phyloP scores from a whole-genome alignment of 1,140 invertebrate genomes.

The Trachelipus rathkii region DNA sequence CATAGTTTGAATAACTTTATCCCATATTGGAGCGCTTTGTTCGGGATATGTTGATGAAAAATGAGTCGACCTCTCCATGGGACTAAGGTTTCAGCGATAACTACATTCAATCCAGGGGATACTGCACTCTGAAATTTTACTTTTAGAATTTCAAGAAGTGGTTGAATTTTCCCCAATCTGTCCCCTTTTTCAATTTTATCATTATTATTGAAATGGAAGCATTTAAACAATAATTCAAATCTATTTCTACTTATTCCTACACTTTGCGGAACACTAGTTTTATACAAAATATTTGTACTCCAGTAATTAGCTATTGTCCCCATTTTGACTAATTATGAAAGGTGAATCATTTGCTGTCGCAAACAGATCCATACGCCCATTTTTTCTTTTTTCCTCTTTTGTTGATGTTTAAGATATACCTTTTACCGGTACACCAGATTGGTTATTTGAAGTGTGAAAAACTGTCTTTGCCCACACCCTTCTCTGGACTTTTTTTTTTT shows the following conservation, averaged over 20 bases:
- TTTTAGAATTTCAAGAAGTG: slow-evolving; percentile 46
- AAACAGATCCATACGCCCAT: too few species aligned
- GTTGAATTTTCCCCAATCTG: slow-evolving; percentile 48
- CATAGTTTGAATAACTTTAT: slow-evolving; percentile 30
- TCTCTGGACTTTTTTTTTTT: too few species aligned
- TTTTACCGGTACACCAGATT: too few species aligned
- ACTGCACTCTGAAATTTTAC: slow-evolving; percentile 48
- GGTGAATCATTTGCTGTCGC: too few species aligned
- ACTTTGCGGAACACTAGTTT: too few species aligned
- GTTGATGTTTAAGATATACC: too few species aligned
- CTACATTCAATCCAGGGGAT: slow-evolving; percentile 48
- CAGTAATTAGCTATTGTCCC: too few species aligned
- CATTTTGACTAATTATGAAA: too few species aligned
- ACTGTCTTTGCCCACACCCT: too few species aligned
- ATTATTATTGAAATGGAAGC: slow-evolving; percentile 50
- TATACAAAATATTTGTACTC: too few species aligned
- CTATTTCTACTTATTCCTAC: slow-evolving; percentile 44
- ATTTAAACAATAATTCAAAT: slow-evolving; percentile 49
- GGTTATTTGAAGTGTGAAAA: too few species aligned
- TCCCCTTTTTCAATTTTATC: slow-evolving; percentile 39
- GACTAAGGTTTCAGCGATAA: slow-evolving; percentile 51
- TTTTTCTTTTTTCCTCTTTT: too few species aligned
- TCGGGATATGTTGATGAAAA: slow-evolving; percentile 50
- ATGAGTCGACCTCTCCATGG: slow-evolving; percentile 49
- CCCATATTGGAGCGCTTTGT: slow-evolving; percentile 50